phyloP scores from a whole-genome alignment of 23 tunicate species.

The Trididemnum clinides region DNA sequence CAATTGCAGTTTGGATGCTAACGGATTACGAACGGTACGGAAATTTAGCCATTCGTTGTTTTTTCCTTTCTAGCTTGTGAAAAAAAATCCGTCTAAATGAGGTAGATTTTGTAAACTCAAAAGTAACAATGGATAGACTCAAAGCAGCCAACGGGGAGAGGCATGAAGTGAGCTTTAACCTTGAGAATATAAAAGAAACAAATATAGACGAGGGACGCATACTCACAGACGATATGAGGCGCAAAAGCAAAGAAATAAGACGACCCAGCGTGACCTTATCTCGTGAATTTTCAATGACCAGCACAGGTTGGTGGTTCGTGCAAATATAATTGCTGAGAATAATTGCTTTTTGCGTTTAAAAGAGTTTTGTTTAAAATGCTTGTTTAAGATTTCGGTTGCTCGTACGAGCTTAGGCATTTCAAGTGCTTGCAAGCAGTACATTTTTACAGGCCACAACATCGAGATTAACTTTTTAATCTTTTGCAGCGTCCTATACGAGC shows the following conservation, averaged over 20 bases:
- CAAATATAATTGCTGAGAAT: too few species aligned
- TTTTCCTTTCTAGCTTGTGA: too few species aligned
- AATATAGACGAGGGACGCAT: not conserved
- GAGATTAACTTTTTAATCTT: too few species aligned
- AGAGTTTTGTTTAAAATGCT: not conserved
- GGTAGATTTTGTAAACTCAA: too few species aligned
- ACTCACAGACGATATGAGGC: not conserved
- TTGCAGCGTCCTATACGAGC: conserved; percentile 91
- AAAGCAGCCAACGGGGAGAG: not conserved
- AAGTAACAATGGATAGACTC: not conserved
- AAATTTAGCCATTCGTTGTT: too few species aligned
- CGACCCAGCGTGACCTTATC: conserved; percentile 72
- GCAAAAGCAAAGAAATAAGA: conserved; percentile 59
- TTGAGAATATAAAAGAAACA: conserved; percentile 26
- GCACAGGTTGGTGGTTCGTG: conserved; percentile 54
- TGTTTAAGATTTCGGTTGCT: not conserved
- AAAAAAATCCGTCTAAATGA: too few species aligned
- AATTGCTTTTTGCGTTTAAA: too few species aligned
- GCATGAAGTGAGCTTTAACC: conserved; percentile 16
- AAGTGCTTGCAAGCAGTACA: too few species aligned
- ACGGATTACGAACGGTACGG: too few species aligned
- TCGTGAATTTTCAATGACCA: conserved; percentile 74
- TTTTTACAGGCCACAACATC: too few species aligned
- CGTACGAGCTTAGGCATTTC: too few species aligned
- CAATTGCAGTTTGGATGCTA: too few species aligned